Evolutionary conservation across 2,888 invertebrate species (phyloP), one percentile per base, ranked within the genome.

Genomic region (Tricholauxania praeusta): DNA sequence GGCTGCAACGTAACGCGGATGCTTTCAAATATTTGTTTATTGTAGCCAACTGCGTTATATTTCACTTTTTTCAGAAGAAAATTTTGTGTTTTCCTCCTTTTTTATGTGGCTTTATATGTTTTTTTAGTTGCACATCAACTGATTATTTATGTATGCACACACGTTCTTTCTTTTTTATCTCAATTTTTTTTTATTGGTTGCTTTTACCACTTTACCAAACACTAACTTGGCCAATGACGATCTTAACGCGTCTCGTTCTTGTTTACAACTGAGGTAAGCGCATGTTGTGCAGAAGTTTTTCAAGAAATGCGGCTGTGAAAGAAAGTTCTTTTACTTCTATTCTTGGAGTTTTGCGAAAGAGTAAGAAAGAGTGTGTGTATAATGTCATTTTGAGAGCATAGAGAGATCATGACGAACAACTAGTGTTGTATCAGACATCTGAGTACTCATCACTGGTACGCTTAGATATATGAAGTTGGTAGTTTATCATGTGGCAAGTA

Each of bases 181-280:
- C 1, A 28, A n/a, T 4, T 28, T 51, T 8, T 51, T 69, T 19
- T 28, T 49, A 17, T 28, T 62, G 32, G 52, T 47, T 63, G n/a
- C 51, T 64, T 64, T 57, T 49, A 22, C 22, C 14, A 32, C 10
- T 17, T 14, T 22, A 47, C 15, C 22, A 15, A 60, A 32, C 15
- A 32, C 28, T 6, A 55, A 32, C 47, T 52, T 60, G 48, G n/a
- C 65, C 55, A 66, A 64, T 66, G 64, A 73, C 71, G 77, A 76
- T 74, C 77, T 75, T 65, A 75, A 76, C 73, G 71, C 76, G 74
- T 60, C 76, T 63, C 71, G 71, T 78, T 76, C 76, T 78, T 75
- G 72, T 70, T 70, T 52, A 71, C 75, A 73, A 78, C 77, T 78
- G 77, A 74, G 73, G 71, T 71, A 59, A 47, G 63, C 55, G 65